Base-by-base conservation (phyloP, 2,113 vertebrate species). In the Mirounga angustirostris region DNA sequence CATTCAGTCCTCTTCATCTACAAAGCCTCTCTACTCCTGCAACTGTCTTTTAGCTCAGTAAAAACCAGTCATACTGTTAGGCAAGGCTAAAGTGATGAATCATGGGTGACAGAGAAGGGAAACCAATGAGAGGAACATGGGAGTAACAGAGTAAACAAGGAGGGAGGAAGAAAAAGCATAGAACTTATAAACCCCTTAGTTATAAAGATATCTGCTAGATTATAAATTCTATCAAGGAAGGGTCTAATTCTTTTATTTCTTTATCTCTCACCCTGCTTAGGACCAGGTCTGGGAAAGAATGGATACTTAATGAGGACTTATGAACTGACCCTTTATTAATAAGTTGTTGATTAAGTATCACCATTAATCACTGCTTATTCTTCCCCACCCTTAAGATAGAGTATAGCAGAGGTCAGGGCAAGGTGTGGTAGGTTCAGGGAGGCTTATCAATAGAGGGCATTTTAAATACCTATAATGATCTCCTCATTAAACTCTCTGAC, bases 401-500 rank as follows among this genome's bases (percentile, higher is more conserved):
- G 73, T 87, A 52, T 40, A 19, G 18, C 19, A 46, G 50, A 95
- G 89, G 26, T 89, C 36, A 96, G 52, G 30, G 28, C 52, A 96
- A 96, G 76, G 52, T 78, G 52, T 87, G 80, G 84, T 76, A 71
- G 50, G 43, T 81, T 4, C 33, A 69, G 18, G 28, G 71, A 96
- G 67, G 58, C 36, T 96, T 90, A 96, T 92, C 80, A 94, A 36
- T 50, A 59, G 63, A 92, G 86, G 40, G 73, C 67, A 95, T 79
- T 91, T 82, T 84, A 95, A 90, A 90, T 92, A 18, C 89, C 58
- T 96, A 4, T 96, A 90, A 87, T 69, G n/a, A 88, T 89, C 52
- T 91, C 15, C 46, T 96, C 81, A 85, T 97, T 97, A 95, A 98
- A 94, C 92, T 82, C 61, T 84, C 36, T 94, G 80, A 94, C 95